Evolutionary conservation across 2,113 vertebrate genomes (phyloP), one percentile per base, ranked within the genome.

Genomic region (Spermophilus dauricus): DNA sequence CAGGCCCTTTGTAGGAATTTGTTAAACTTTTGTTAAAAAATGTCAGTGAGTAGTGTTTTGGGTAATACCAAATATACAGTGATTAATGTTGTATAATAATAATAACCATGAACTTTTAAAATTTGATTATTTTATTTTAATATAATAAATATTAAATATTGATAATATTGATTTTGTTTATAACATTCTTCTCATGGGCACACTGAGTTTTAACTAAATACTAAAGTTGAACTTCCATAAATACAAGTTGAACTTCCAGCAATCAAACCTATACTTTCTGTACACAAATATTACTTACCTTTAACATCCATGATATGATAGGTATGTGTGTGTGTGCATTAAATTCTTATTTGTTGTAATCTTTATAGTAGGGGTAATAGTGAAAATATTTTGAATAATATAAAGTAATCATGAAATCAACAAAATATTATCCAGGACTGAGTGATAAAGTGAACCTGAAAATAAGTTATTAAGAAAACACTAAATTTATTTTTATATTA

Each of bases 11-110:
- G 2, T 77, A 30, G 12, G 16, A 75, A 85, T 51, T 39, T 53
- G 28, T 75, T 58, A 70, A 91, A 88, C n/a, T 92, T 48, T 69
- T 89, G 4, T 94, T 89, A 76, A 75, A 89, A 87, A 75, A 81
- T 18, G 61, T 53, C 63, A 80, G 4, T 73, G 8, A 63, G 34
- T 39, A 72, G 8, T 58, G 11, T 9, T 39, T 69, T 81, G 20
- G 18, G 53, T 53, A 80, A 96, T 56, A 53, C 5, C 11, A 87
- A 8, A 37, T 51, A 34, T 69, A 17, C 11, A 70, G 3, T 58
- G 45, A 77, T 78, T 77, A 42, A 69, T 88, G 5, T 69, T 76
- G 9, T 5, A 1, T 80, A 63, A 82, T 37, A 12, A 69, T 26
- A 37, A 76, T 37, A 48, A 39, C 32, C 11, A 53, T 51, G 53